These are phyloP conservation scores for Malurus alboscapulatus DNA, from an alignment of 2,113 vertebrate genomes.

Conservation along the genomic window DNA sequence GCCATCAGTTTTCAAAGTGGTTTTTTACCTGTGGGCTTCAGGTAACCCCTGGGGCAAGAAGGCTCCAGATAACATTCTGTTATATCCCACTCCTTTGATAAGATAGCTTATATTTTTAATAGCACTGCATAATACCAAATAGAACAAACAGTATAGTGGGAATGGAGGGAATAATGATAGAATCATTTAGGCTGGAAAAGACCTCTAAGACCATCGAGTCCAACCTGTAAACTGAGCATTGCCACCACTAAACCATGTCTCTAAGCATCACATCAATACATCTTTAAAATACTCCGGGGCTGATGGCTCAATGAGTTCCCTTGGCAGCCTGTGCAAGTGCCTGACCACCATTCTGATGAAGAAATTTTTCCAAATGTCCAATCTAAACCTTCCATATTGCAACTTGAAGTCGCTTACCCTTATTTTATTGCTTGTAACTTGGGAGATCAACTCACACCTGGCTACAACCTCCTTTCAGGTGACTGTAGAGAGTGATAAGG, in stretches of 20 bases:
- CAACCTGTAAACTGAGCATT: not conserved
- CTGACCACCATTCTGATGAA: not conserved
- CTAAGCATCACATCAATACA: fast-evolving
- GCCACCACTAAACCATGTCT: not conserved
- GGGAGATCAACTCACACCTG: fast-evolving
- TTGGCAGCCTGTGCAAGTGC: not conserved
- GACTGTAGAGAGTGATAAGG: not conserved
- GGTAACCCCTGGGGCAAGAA: not conserved
- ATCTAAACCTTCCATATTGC: not conserved
- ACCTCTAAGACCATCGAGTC: not conserved
- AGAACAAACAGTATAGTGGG: not conserved
- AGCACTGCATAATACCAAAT: not conserved
- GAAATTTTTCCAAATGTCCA: not conserved
- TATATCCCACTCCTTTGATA: not conserved
- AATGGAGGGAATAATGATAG: not conserved
- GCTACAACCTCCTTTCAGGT: not conserved
- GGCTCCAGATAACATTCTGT: not conserved
- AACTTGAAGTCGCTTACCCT: not conserved
- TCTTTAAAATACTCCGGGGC: not conserved
- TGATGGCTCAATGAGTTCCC: not conserved
- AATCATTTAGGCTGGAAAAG: not conserved
- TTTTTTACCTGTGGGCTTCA: not conserved
- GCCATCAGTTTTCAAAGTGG: not conserved
- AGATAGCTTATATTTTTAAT: not conserved
- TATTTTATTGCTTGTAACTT: not conserved